phyloP scores from a whole-genome alignment of 2,888 invertebrate genomes.

The Rhagophthalmus giganteus region DNA sequence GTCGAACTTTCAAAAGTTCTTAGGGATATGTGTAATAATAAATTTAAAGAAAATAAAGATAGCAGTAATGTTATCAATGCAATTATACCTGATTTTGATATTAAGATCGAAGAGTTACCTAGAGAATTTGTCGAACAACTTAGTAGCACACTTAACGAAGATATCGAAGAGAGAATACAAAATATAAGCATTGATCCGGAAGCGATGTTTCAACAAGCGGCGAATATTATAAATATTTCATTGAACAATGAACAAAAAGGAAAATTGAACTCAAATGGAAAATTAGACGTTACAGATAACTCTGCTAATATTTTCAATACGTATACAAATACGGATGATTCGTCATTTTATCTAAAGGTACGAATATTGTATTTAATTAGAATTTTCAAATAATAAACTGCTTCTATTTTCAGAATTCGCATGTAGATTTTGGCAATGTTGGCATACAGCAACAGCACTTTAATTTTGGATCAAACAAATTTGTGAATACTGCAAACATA shows the following conservation, averaged over 20 bases:
- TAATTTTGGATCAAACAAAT: too few species aligned
- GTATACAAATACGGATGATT: too few species aligned
- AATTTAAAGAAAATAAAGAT: slow-evolving; percentile 35
- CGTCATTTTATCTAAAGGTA: too few species aligned
- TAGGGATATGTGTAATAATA: slow-evolving; percentile 45
- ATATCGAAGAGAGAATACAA: slow-evolving; percentile 24
- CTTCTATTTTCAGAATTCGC: too few species aligned
- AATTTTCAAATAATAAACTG: too few species aligned
- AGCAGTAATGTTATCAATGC: slow-evolving; percentile 46
- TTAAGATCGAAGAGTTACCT: slow-evolving; percentile 51
- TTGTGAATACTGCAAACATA: too few species aligned
- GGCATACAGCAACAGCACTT: too few species aligned
- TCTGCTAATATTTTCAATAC: too few species aligned
- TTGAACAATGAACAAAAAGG: slow-evolving; percentile 5
- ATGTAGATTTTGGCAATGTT: too few species aligned
- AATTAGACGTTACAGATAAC: too few species aligned
- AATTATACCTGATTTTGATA: slow-evolving; percentile 52
- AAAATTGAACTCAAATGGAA: too few species aligned
- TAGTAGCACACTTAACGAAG: slow-evolving; percentile 42
- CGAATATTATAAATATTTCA: slow-evolving; percentile 25
- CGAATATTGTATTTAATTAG: too few species aligned
- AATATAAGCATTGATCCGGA: slow-evolving; percentile 31
- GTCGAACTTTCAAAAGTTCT: slow-evolving; percentile 50
- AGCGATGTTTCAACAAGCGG: slow-evolving; percentile 34
- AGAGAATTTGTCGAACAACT: slow-evolving; percentile 47